Evolutionary conservation across 2,113 vertebrate species (phyloP).

Genomic region (Otocyon megalotis): DNA sequence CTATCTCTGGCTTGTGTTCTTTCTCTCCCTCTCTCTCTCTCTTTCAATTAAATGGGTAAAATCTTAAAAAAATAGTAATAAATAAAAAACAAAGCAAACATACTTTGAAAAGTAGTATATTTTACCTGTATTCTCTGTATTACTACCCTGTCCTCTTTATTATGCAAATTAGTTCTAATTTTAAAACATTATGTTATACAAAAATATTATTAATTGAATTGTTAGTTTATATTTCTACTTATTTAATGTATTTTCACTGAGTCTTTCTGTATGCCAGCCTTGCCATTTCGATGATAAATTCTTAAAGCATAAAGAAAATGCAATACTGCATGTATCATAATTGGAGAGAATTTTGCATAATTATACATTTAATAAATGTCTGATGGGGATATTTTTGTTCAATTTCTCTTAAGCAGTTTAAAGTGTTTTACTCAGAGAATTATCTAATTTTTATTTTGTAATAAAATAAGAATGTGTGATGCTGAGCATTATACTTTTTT

Average conservation of each 20-base stretch:
- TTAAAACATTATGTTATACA: not conserved
- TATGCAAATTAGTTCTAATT: not conserved
- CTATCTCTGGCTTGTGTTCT: too few relatives aligned
- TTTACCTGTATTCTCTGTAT: not conserved
- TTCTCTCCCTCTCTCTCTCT: too few relatives aligned
- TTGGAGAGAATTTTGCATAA: not conserved
- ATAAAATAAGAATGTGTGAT: not conserved
- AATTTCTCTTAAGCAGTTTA: not conserved
- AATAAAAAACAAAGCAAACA: not conserved
- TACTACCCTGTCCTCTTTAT: not conserved
- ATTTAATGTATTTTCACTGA: not conserved
- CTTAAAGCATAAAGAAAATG: conserved; percentile 17
- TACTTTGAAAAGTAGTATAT: not conserved
- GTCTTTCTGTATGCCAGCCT: not conserved
- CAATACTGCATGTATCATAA: not conserved
- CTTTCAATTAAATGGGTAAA: too few relatives aligned
- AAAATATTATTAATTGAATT: not conserved
- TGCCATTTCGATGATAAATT: not conserved
- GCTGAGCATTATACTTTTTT: not conserved
- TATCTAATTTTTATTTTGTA: not conserved
- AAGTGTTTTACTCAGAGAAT: not conserved
- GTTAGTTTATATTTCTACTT: not conserved
- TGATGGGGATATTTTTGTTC: not conserved
- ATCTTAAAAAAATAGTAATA: too few relatives aligned
- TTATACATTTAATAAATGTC: not conserved